Conservation (phyloP, 2,113 vertebrate species). For the Callaeas wilsoni region DNA sequence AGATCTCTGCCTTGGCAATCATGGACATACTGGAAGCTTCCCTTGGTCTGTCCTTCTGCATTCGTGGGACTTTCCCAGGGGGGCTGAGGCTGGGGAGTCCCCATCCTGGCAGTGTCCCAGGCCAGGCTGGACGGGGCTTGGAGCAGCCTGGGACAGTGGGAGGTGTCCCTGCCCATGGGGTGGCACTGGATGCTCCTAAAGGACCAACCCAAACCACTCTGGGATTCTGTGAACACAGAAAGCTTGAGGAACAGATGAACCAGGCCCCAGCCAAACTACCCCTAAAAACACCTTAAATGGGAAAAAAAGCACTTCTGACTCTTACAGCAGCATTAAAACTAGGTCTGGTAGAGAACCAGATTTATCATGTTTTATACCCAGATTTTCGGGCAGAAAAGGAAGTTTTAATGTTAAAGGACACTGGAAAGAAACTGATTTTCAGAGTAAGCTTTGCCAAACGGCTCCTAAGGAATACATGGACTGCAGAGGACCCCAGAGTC, state of each 20-base stretch:
- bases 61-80: rapidly evolving
- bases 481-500: background rate
- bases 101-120: background rate
- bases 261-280: background rate
- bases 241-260: background rate
- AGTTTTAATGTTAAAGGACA: background rate
- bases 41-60: background rate
- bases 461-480: rapidly evolving
- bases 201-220: background rate
- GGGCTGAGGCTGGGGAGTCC: rapidly evolving
- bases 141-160: background rate
- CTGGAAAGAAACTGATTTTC: background rate
- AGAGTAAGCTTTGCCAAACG: background rate
- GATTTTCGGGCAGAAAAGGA: background rate
- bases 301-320: background rate
- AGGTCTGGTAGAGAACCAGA: background rate
- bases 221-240: background rate
- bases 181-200: background rate
- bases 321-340: background rate
- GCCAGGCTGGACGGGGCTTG: background rate
- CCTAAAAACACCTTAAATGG: background rate
- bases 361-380: background rate
- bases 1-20: background rate
- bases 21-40: rapidly evolving
- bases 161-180: background rate